A percentile compares a stretch with the other conserved stretches of the same genome.
Evolutionary conservation across 2,797 vertebrate genomes (phyloP).

Genomic region (Phalloptychus januarius): DNA sequence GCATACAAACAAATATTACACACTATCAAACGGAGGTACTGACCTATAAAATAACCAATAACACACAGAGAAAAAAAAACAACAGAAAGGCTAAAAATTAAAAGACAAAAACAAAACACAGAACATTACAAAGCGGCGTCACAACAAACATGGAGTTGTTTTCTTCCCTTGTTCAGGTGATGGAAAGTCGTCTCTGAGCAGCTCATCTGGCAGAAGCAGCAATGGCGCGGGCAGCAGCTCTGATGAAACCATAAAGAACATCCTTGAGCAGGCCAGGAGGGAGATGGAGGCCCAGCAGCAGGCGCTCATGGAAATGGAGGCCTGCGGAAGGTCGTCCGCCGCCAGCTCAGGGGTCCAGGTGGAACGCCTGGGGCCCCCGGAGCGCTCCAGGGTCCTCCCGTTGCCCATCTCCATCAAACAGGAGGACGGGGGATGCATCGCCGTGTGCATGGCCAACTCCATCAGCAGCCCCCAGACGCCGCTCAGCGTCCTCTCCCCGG

Average conservation of each 20-base stretch:
- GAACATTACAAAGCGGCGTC: too few species aligned
- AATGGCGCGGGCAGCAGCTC: conserved; percentile 85
- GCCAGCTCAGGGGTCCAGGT: conserved; percentile 67
- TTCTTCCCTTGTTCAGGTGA: conserved; percentile 80
- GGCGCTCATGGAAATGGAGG: conserved; percentile 92
- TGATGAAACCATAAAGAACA: conserved; percentile 93
- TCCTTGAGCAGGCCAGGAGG: conserved; percentile 90
- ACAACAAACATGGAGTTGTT: too few species aligned
- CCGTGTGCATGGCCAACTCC: conserved; percentile 72
- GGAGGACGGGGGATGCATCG: conserved; percentile 82
- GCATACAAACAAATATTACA: too few species aligned
- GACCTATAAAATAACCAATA: too few species aligned
- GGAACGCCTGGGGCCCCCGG: conserved; percentile 72
- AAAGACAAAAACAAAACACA: too few species aligned
- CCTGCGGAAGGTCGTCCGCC: conserved; percentile 68
- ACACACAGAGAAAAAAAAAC: too few species aligned
- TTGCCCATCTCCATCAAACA: conserved; percentile 88
- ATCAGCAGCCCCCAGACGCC: conserved; percentile 83
- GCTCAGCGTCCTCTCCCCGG: conserved; percentile 91
- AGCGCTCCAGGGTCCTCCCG: conserved; percentile 64
- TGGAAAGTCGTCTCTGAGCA: conserved; percentile 79
- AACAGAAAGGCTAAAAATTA: too few species aligned
- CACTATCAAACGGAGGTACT: too few species aligned
- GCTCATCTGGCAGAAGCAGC: conserved; percentile 81
- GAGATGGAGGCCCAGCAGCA: conserved; percentile 98